These are phyloP conservation scores for Sinocyclocheilus anshuiensis DNA, from an alignment of 2,113 vertebrate genomes.

Conservation along the genomic window DNA sequence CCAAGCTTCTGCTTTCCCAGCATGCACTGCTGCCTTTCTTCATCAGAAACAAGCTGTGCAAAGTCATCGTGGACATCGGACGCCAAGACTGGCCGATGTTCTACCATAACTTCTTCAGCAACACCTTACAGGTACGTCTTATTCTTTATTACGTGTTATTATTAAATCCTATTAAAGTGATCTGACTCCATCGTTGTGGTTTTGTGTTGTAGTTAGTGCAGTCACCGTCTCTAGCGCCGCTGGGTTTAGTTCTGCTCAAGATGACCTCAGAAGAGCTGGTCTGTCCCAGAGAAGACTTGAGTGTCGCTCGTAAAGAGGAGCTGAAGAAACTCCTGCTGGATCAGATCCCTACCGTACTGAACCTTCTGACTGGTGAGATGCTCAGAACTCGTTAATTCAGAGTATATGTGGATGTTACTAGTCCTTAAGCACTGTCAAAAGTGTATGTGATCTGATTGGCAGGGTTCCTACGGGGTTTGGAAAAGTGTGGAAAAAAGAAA, in stretches of 20 bases:
- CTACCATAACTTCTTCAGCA: slow-evolving; percentile 98
- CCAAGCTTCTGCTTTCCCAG: slow-evolving; percentile 92
- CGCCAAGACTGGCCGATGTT: slow-evolving; percentile 99
- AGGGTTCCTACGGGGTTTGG: no score
- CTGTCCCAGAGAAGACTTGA: slow-evolving; percentile 94
- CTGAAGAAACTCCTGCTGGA: slow-evolving; percentile 93
- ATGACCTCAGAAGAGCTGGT: slow-evolving; percentile 97
- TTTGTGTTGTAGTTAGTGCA: slow-evolving; percentile 85
- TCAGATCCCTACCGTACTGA: slow-evolving; percentile 93
- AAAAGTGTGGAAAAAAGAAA: no score
- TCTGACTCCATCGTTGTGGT: slow-evolving; percentile 7
- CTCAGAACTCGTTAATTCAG: background rate
- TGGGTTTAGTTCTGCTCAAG: slow-evolving; percentile 95
- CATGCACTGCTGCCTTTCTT: slow-evolving; percentile 96
- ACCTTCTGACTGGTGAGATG: slow-evolving; percentile 87
- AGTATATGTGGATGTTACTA: background rate
- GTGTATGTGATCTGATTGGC: background rate
- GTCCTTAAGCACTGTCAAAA: background rate
- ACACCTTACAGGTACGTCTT: slow-evolving; percentile 88
- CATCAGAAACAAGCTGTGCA: slow-evolving; percentile 97
- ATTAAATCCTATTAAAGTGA: background rate
- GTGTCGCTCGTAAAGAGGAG: slow-evolving; percentile 93
- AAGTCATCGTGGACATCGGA: slow-evolving; percentile 98
- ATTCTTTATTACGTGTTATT: background rate
- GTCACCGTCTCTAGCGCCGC: slow-evolving; percentile 85